Conservation (phyloP, 2,888 invertebrate genomes). For the Phlogophora meticulosa region DNA sequence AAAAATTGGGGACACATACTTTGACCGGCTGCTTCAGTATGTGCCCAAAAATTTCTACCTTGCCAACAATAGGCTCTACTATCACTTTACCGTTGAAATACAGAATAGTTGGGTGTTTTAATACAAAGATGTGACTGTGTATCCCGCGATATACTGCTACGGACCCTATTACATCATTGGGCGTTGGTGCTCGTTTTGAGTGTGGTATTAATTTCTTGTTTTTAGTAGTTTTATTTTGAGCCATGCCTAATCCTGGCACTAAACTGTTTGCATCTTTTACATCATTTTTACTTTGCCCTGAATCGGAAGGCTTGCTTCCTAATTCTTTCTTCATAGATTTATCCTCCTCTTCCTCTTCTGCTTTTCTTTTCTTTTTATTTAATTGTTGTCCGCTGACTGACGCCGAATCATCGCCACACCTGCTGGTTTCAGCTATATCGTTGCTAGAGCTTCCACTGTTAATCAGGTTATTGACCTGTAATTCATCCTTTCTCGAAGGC, state of each 20-base stretch:
- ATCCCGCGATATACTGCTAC: slow-evolving; percentile 74
- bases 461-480: slow-evolving; percentile 80
- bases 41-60: slow-evolving; percentile 92
- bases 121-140: slow-evolving; percentile 82
- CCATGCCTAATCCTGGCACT: slow-evolving; percentile 72
- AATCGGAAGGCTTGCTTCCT: slow-evolving; percentile 12
- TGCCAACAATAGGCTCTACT: slow-evolving; percentile 91
- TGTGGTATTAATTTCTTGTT: too few relatives aligned
- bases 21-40: slow-evolving; percentile 82
- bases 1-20: slow-evolving; percentile 93
- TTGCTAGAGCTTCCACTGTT: slow-evolving; percentile 71
- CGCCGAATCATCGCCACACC: slow-evolving; percentile 75
- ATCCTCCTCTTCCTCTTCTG: slow-evolving; percentile 48
- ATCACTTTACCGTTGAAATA: slow-evolving; percentile 92
- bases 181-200: too few relatives aligned
- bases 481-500: slow-evolving; percentile 68
- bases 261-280: slow-evolving; percentile 70
- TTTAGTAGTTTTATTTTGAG: slow-evolving; percentile 60
- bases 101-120: slow-evolving; percentile 89
- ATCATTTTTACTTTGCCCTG: slow-evolving; percentile 27
- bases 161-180: slow-evolving; percentile 58
- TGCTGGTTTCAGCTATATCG: slow-evolving; percentile 66
- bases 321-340: slow-evolving; percentile 41
- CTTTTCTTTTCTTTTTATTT: slow-evolving; percentile 69
- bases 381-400: slow-evolving; percentile 76